Conservation (phyloP, 2,888 invertebrate genomes). For the Emmelina monodactyla region DNA sequence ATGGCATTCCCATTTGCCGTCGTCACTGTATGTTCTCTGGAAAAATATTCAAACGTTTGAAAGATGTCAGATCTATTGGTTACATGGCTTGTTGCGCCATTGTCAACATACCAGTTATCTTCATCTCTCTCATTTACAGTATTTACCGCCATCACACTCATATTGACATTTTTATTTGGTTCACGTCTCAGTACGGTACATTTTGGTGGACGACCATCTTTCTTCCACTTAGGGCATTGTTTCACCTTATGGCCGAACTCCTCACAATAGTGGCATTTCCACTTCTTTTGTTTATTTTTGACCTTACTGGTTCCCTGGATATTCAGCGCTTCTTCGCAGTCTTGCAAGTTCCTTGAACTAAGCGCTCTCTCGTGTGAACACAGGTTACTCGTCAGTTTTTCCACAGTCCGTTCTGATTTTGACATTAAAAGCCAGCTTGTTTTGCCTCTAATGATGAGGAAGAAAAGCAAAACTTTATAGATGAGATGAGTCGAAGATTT, state of each 20-base stretch:
- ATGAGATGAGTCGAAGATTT: too few relatives aligned
- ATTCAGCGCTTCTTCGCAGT: neutral
- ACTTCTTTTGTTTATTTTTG: conserved; percentile 3
- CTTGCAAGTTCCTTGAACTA: neutral
- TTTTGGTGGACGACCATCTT: conserved; percentile 3
- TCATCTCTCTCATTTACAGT: conserved; percentile 1
- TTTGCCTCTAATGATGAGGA: too few relatives aligned
- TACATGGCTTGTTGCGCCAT: conserved; percentile 7
- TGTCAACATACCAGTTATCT: conserved; percentile 7
- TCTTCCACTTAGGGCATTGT: conserved; percentile 7
- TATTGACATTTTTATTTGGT: neutral
- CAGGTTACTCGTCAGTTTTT: conserved; percentile 5
- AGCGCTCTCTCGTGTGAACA: conserved; percentile 7
- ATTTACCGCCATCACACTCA: neutral
- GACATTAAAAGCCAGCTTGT: conserved; percentile 5
- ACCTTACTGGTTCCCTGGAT: neutral
- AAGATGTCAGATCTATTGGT: conserved; percentile 5
- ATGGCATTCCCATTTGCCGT: conserved; percentile 3
- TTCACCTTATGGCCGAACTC: conserved; percentile 5
- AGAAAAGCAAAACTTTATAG: too few relatives aligned
- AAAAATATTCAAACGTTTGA: conserved; percentile 3
- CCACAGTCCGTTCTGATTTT: conserved; percentile 5
- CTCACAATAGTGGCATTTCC: conserved; percentile 5
- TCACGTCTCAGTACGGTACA: too few relatives aligned
- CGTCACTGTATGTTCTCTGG: conserved; percentile 3